Conservation (phyloP, 2,797 vertebrate species). For the Manis javanica region DNA sequence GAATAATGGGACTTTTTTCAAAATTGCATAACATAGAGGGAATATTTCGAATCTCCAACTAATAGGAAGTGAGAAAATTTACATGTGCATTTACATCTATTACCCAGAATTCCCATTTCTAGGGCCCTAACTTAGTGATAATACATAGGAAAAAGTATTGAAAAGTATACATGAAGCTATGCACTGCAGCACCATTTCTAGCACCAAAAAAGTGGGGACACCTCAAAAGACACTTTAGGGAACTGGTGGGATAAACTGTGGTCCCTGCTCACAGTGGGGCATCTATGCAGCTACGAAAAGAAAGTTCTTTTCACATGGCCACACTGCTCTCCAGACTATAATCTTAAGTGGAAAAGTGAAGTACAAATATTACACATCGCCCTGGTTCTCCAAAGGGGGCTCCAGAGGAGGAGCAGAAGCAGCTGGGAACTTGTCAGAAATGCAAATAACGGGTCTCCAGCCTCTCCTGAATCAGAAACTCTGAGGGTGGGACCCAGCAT, state of each 20-base stretch:
- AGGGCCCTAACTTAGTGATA: not conserved
- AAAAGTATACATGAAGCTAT: not conserved
- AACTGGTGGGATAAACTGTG: not conserved
- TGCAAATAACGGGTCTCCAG: not conserved
- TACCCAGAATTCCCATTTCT: not conserved
- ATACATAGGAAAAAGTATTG: not conserved
- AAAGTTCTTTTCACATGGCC: not conserved
- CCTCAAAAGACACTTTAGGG: not conserved
- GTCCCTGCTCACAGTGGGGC: not conserved
- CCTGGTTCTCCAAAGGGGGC: not conserved
- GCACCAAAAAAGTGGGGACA: not conserved
- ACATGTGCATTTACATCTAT: not conserved
- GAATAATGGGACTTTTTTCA: not conserved
- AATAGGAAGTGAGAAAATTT: not conserved
- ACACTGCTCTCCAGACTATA: not conserved
- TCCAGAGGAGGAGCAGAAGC: not conserved
- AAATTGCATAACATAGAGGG: not conserved
- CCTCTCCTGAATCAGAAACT: not conserved
- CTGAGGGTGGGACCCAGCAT: not conserved
- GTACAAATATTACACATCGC: not conserved
- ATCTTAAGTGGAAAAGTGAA: not conserved
- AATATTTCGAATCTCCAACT: not conserved
- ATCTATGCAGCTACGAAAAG: not conserved
- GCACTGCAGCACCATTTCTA: not conserved
- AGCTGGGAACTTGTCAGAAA: not conserved